Evolutionary conservation across 64 coral and sea anemone species (phyloP).

Genomic region (Actinia equina): DNA sequence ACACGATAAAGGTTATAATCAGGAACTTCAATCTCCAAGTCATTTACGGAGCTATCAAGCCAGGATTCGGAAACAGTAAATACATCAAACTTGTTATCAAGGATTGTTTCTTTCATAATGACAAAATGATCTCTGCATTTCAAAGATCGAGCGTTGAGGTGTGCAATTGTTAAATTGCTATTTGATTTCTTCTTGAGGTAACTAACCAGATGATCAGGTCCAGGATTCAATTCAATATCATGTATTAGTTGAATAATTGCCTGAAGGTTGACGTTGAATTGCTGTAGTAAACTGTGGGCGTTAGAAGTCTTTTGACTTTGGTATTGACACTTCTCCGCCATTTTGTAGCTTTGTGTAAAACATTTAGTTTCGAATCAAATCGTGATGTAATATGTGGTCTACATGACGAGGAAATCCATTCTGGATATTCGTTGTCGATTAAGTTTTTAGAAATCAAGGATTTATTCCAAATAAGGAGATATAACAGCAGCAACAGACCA

Average conservation of each 20-base stretch:
- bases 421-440: neutral
- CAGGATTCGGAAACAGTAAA: constrained; percentile 38
- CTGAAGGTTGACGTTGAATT: constrained; percentile 28
- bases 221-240: neutral
- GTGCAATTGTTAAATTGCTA: neutral
- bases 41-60: constrained; percentile 4
- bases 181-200: neutral
- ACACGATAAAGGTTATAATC: constrained; percentile 10
- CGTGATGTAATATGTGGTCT: neutral
- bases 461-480: neutral
- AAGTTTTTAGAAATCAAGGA: neutral
- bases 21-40: constrained; percentile 34
- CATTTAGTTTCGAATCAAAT: neutral
- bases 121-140: neutral
- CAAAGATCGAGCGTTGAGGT: neutral
- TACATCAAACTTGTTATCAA: constrained; percentile 24
- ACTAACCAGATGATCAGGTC: neutral
- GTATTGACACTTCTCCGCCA: constrained; percentile 8
- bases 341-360: neutral
- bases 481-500: neutral
- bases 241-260: constrained; percentile 19
- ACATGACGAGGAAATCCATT: neutral
- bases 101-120: constrained; percentile 17
- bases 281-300: constrained; percentile 14
- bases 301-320: neutral